phyloP scores from a whole-genome alignment of 64 coral and sea anemone species.

The Platygyra sinensis region DNA sequence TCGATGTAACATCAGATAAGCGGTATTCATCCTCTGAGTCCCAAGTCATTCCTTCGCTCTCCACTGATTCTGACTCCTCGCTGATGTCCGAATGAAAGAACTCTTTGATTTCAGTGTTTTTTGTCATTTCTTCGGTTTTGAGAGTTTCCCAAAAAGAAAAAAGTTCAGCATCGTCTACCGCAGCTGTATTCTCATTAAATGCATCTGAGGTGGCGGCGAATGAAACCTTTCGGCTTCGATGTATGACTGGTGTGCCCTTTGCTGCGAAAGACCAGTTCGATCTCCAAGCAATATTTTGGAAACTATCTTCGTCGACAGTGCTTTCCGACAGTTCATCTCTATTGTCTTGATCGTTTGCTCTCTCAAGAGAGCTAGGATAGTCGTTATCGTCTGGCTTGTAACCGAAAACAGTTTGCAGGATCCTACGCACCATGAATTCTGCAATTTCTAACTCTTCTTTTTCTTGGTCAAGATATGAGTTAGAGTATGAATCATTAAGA shows the following conservation, averaged over 20 bases:
- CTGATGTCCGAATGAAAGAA: neutral
- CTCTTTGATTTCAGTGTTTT: neutral
- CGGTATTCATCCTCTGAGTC: neutral
- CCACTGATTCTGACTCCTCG: neutral
- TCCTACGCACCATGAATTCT: neutral
- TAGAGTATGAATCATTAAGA: neutral
- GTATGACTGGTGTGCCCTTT: neutral
- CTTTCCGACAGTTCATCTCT: neutral
- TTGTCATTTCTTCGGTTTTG: neutral
- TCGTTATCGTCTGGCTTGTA: neutral
- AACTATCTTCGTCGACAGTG: neutral
- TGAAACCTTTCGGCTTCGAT: neutral
- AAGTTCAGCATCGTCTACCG: neutral
- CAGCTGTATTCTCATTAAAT: neutral
- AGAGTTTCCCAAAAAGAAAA: neutral
- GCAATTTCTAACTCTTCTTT: conserved; percentile 5
- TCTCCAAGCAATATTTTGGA: neutral
- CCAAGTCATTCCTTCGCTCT: neutral
- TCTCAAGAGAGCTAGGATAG: neutral
- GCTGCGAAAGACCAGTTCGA: conserved; percentile 4
- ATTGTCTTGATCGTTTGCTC: neutral
- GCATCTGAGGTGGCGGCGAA: neutral
- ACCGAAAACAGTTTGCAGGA: neutral
- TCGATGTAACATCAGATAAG: neutral
- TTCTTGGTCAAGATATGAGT: neutral